phyloP scores from a whole-genome alignment of 23 tunicate species.

The Styela clava region DNA sequence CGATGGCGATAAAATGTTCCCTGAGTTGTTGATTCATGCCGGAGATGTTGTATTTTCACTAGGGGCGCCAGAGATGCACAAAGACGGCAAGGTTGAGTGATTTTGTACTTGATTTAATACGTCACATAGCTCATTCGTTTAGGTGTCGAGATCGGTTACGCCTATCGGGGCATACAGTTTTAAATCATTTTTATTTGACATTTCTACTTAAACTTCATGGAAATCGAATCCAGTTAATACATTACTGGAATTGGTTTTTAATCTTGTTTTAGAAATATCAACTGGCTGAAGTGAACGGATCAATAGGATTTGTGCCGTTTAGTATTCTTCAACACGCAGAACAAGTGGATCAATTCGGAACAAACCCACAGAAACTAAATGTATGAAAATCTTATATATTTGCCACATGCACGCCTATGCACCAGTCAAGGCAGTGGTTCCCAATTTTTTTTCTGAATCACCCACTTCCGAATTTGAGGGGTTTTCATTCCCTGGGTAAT shows the following conservation, averaged over 20 bases:
- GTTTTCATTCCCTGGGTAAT: no score
- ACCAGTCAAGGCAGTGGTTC: no score
- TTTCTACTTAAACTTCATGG: no score
- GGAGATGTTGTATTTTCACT: constrained; percentile 85
- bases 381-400: no score
- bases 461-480: no score
- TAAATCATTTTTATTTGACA: no score
- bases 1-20: constrained; percentile 38
- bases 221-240: no score
- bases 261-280: constrained; percentile 71
- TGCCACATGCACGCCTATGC: no score
- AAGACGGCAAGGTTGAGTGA: constrained; percentile 89
- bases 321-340: constrained; percentile 63
- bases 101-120: background rate
- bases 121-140: background rate
- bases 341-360: constrained; percentile 38
- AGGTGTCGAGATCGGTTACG: no score
- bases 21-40: constrained; percentile 49
- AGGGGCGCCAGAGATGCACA: constrained; percentile 68
- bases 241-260: no score
- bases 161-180: no score
- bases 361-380: background rate
- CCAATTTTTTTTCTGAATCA: no score
- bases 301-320: constrained; percentile 77
- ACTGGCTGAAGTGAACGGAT: constrained; percentile 73